These are phyloP conservation scores for Aurelia aurita complex sp. Pacific DNA, from an alignment of 30 jellyfish, hydroid and myxozoan species.

Conservation along the genomic window DNA sequence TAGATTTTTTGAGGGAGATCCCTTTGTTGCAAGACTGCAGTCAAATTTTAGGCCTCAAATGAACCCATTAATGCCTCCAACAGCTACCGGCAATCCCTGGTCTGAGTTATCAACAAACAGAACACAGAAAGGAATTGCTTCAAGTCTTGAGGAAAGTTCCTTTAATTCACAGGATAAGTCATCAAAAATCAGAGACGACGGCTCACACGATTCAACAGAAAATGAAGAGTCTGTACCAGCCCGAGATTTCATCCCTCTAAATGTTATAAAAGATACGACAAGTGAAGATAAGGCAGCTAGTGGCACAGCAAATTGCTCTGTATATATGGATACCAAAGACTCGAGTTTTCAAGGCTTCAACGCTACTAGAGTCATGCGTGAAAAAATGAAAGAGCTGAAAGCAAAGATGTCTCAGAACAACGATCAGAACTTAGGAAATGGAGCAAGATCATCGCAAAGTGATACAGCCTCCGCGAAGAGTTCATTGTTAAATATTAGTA, in stretches of 20 bases:
- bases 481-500: not conserved
- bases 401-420: not conserved
- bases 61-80: not conserved
- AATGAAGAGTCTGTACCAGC: too few species aligned
- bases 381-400: constrained; percentile 14
- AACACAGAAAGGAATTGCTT: not conserved
- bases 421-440: not conserved
- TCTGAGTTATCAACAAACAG: too few species aligned
- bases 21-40: not conserved
- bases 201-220: too few species aligned
- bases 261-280: not conserved
- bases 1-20: not conserved
- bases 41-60: not conserved
- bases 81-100: not conserved
- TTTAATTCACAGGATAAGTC: not conserved
- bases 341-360: constrained; percentile 28
- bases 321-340: not conserved
- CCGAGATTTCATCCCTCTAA: too few species aligned
- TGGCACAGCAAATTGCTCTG: not conserved
- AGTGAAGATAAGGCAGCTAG: not conserved
- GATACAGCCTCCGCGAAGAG: not conserved
- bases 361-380: constrained; percentile 36
- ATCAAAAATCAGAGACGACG: not conserved
- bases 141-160: not conserved
- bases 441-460: not conserved